Evolutionary conservation across 2,888 invertebrate species (phyloP).

Genomic region (Hipparchia semele): DNA sequence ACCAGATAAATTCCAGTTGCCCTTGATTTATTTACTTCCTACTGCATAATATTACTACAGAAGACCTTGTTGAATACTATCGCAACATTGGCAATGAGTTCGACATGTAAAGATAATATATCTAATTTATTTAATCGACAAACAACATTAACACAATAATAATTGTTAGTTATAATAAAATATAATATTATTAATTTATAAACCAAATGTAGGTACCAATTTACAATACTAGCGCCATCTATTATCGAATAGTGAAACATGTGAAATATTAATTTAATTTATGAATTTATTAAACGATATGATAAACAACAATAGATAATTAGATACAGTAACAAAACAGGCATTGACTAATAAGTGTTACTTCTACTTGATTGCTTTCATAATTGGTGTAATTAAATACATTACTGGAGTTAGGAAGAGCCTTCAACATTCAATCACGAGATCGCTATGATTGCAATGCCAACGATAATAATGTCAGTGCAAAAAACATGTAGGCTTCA

Average conservation of each 20-base stretch:
- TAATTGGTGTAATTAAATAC: constrained; percentile 40
- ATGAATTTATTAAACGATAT: too few species aligned
- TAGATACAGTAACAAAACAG: constrained; percentile 12
- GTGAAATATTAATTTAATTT: background rate
- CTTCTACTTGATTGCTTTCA: constrained; percentile 33
- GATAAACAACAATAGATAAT: too few species aligned
- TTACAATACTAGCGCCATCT: constrained; percentile 37
- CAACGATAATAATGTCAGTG: constrained; percentile 16
- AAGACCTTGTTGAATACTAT: constrained; percentile 70
- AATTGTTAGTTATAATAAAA: background rate
- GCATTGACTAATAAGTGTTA: constrained; percentile 20
- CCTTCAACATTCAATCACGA: constrained; percentile 68
- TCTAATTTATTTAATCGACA: constrained; percentile 50
- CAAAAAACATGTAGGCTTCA: constrained; percentile 43
- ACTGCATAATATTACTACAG: constrained; percentile 61
- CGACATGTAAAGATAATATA: constrained; percentile 54
- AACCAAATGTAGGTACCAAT: background rate
- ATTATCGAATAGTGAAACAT: constrained; percentile 27
- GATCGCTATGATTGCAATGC: constrained; percentile 53
- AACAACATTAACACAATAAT: constrained; percentile 38
- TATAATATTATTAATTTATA: background rate
- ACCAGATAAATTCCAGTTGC: constrained; percentile 40
- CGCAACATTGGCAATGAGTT: constrained; percentile 60
- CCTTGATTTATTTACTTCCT: constrained; percentile 72
- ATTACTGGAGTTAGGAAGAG: constrained; percentile 60